Evolutionary conservation across 2,888 invertebrate species (phyloP).

Genomic region (Aspidapion aeneum): DNA sequence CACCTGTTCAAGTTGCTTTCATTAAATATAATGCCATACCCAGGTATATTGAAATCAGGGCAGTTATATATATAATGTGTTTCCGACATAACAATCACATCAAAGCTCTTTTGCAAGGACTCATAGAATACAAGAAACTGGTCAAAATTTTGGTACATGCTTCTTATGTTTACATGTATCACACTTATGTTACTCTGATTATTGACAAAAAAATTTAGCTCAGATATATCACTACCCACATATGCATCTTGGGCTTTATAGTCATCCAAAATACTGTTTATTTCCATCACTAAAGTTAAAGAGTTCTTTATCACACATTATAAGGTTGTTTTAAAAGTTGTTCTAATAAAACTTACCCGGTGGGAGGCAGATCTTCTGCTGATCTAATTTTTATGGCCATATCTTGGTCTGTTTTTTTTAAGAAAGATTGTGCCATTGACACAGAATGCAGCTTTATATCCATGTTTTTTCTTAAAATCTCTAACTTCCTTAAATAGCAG

Average conservation of each 20-base stretch:
- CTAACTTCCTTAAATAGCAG: slow-evolving; percentile 11
- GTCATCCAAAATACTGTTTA: not conserved
- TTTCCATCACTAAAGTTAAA: not conserved
- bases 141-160: slow-evolving; percentile 8
- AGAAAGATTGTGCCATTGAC: slow-evolving; percentile 11
- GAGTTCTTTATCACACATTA: not conserved
- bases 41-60: slow-evolving; percentile 14
- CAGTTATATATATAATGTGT: slow-evolving; percentile 10
- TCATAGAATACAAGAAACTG: slow-evolving; percentile 7
- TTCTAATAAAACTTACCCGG: not conserved
- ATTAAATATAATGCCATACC: too few species aligned
- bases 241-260: not conserved
- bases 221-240: slow-evolving; percentile 3
- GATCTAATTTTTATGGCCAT: slow-evolving; percentile 12
- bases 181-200: slow-evolving; percentile 1
- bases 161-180: not conserved
- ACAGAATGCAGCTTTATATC: slow-evolving; percentile 11
- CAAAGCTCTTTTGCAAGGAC: slow-evolving; percentile 2
- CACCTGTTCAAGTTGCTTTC: too few species aligned
- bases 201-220: not conserved
- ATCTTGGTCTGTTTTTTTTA: slow-evolving; percentile 11
- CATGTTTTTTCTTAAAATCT: slow-evolving; percentile 10
- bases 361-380: slow-evolving; percentile 1
- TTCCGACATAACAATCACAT: slow-evolving; percentile 7
- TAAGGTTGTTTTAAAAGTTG: not conserved